These are phyloP conservation scores for Lates japonicus DNA, from an alignment of 2,797 vertebrate genomes.

Conservation along the genomic window DNA sequence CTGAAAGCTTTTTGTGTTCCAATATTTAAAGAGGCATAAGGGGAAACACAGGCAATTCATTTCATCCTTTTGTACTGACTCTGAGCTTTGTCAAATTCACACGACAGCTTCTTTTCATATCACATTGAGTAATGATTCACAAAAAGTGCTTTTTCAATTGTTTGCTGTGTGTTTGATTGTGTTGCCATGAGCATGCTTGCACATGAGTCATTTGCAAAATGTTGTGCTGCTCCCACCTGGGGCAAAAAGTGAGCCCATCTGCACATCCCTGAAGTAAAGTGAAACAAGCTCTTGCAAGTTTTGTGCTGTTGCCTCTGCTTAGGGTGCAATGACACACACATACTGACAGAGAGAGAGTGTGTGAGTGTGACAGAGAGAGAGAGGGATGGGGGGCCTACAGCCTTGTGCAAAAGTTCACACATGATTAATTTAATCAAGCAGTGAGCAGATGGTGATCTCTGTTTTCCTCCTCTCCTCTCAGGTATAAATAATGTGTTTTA, in stretches of 20 bases:
- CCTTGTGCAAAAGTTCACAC: slow-evolving; percentile 44
- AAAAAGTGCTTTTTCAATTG: slow-evolving; percentile 31
- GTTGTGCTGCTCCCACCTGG: slow-evolving; percentile 31
- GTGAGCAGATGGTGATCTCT: slow-evolving; percentile 56
- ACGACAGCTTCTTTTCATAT: slow-evolving; percentile 21
- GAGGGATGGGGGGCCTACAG: background rate
- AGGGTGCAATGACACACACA: background rate
- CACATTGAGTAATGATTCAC: slow-evolving; percentile 30
- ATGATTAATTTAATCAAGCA: slow-evolving; percentile 63
- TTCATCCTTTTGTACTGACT: slow-evolving; percentile 53
- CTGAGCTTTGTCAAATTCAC: slow-evolving; percentile 30
- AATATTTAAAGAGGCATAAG: slow-evolving; percentile 73
- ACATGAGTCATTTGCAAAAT: slow-evolving; percentile 41
- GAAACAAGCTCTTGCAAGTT: slow-evolving; percentile 25
- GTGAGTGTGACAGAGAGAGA: background rate
- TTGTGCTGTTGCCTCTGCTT: slow-evolving; percentile 3
- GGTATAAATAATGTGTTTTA: slow-evolving; percentile 47
- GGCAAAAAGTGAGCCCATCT: slow-evolving; percentile 36
- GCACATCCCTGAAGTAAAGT: slow-evolving; percentile 15
- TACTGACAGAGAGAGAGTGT: background rate
- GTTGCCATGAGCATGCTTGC: slow-evolving; percentile 10
- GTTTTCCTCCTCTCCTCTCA: slow-evolving; percentile 22
- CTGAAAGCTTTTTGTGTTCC: slow-evolving; percentile 64
- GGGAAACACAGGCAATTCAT: slow-evolving; percentile 66
- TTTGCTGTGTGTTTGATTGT: slow-evolving; percentile 30